Percentiles rank a stretch among this genome's conserved stretches.
Conservation (phyloP, 2,888 invertebrate genomes). For the Aspidiotus rigidus region DNA sequence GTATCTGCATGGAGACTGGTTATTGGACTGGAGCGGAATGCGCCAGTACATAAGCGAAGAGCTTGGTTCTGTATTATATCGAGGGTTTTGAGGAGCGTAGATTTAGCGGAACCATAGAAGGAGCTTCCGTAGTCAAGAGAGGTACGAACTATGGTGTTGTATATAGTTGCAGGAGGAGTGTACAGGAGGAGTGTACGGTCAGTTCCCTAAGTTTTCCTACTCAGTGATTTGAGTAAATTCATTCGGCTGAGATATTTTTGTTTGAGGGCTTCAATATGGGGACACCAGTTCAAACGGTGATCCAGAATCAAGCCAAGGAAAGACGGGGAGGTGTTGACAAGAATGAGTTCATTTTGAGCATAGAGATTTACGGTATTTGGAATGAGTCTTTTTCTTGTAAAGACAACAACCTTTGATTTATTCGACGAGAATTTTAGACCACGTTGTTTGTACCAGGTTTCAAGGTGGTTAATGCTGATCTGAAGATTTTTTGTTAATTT, state of each 20-base stretch:
- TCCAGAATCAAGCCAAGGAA: not conserved
- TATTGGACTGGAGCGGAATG: not conserved
- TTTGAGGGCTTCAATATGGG: not conserved
- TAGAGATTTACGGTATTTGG: not conserved
- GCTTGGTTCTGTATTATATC: not conserved
- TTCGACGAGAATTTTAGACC: not conserved
- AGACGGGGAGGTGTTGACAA: not conserved
- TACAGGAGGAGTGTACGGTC: not conserved
- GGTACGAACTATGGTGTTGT: not conserved
- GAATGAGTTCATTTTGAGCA: no score
- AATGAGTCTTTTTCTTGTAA: no score
- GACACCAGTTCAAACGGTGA: not conserved
- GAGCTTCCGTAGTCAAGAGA: not conserved
- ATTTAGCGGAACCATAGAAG: not conserved
- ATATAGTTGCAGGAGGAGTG: no score
- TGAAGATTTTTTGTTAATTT: not conserved
- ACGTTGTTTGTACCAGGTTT: not conserved
- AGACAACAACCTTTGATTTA: not conserved
- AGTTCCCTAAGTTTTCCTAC: not conserved
- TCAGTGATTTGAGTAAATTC: not conserved
- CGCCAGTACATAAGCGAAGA: not conserved
- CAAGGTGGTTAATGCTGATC: not conserved
- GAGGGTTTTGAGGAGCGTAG: not conserved
- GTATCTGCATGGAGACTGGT: not conserved
- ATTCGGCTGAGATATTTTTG: not conserved